Evolutionary conservation across 2,113 vertebrate genomes (phyloP), one percentile per base, ranked within the genome.

Genomic region (Dissostichus mawsoni): DNA sequence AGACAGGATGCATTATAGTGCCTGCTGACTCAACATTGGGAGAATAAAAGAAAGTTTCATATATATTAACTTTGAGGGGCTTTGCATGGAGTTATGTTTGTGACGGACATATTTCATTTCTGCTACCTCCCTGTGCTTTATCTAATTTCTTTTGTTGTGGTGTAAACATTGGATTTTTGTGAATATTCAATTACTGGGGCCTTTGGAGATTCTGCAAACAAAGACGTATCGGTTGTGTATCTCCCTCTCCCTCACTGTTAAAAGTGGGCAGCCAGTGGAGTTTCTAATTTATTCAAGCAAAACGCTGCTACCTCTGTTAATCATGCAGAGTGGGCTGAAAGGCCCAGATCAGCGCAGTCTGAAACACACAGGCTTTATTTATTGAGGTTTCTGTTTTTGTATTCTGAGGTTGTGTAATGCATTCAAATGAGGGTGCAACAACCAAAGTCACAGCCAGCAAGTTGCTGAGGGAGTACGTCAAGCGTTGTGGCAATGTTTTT

Each of bases 131-230:
- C 78, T 2, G 16, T 78, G 82, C 78, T 92, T 91, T 92, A 92
- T 91, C 68, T 90, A 86, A 92, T 94, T 92, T 93, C 77, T 84
- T 93, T 93, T 94, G 89, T 92, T 93, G 89, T 93, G 87, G 85
- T 50, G 77, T 91, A 92, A 92, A 93, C 89, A 93, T 85, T 75
- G 78, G 86, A 89, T 88, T 91, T 90, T 74, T 90, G 80, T 78
- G 84, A 76, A 90, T 93, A 92, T 93, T 91, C 79, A 94, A 92
- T 94, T 93, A 92, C 84, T 11, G 14, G 45, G 48, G 86, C 82
- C 92, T 93, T 90, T 89, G 85, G 92, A 94, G 91, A 92, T 86
- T 93, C 87, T 73, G 55, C 70, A 84, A 86, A 91, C 89, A 90
- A 86, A 93, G 88, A 91, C 74, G 44, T 89, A 90, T 90, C 74